Base-by-base conservation (phyloP, 2,888 invertebrate genomes). In the Hypomecis punctinalis region DNA sequence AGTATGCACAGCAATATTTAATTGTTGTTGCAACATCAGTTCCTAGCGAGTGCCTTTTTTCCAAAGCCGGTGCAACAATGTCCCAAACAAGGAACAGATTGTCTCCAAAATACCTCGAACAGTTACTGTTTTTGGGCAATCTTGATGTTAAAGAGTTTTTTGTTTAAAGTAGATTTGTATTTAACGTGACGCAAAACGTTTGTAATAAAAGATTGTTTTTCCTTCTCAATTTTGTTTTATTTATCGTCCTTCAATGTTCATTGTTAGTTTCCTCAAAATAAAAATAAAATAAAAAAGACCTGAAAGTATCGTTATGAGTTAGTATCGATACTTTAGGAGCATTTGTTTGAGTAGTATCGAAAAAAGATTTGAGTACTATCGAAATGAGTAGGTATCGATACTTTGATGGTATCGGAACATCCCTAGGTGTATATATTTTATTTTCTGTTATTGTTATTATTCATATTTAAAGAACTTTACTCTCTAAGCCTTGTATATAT, bases 41-140 rank as follows among this genome's bases (percentile, higher is more conserved):
- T 62, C 76, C 79, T 55, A 78, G 76, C 66, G 77, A 81, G 69
- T 72, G 79, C 62, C 73, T 78, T 67, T 79, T 79, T 74, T 81
- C 79, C 54, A 76, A 79, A 73, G 79, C 79, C 61, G 76, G 74
- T 61, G 72, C 72, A 74, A 77, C 75, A 63, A 79, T 80, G 68
- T 64, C 74, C 0, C 74, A 79, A 73, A 68, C 72, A 71, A 75
- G 77, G 67, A 80, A 81, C 72, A 70, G 76, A 67, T 74, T 77
- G 69, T 75, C 71, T 66, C 51, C 72, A 53, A 76, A 75, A 73
- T 74, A 75, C 61, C 66, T 72, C 0, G 71, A 73, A 60, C 66
- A 72, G 57, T 66, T 66, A 70, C 66, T 69, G 66, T 69, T 71
- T 74, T 73, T 69, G 63, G 63, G 62, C 60, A 71, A 66, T 63